Conservation (phyloP, 2,113 vertebrate species). For the Ailurus styani region DNA sequence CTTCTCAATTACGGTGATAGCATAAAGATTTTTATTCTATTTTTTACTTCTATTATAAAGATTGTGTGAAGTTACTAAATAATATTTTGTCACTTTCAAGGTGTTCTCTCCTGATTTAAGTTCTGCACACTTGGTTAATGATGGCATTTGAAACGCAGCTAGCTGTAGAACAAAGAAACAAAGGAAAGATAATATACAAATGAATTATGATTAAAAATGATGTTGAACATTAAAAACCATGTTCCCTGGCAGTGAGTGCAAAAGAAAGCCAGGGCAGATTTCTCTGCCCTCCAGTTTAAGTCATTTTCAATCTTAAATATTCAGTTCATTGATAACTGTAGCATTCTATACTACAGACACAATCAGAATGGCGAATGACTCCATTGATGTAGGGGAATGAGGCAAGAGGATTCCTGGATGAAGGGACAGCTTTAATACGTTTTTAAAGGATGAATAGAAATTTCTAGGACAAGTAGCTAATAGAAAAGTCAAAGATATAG, state of each 20-base stretch:
- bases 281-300: background rate
- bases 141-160: background rate
- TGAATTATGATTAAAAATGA: background rate
- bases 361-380: background rate
- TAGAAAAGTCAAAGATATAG: background rate
- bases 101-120: background rate
- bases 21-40: conserved; percentile 20
- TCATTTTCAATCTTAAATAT: conserved; percentile 22
- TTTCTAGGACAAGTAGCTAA: background rate
- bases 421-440: background rate
- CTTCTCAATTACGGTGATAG: background rate
- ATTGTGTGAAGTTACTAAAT: background rate
- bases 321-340: background rate
- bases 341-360: background rate
- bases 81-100: background rate
- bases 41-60: conserved; percentile 22
- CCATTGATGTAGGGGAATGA: background rate
- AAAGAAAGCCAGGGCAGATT: background rate
- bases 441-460: conserved; percentile 17
- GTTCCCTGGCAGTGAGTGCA: background rate
- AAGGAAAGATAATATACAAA: background rate
- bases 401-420: background rate
- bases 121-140: background rate
- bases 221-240: background rate
- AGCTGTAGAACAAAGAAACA: background rate